Conservation (phyloP, 1,140 invertebrate genomes). For the Dendrolimus punctatus region DNA sequence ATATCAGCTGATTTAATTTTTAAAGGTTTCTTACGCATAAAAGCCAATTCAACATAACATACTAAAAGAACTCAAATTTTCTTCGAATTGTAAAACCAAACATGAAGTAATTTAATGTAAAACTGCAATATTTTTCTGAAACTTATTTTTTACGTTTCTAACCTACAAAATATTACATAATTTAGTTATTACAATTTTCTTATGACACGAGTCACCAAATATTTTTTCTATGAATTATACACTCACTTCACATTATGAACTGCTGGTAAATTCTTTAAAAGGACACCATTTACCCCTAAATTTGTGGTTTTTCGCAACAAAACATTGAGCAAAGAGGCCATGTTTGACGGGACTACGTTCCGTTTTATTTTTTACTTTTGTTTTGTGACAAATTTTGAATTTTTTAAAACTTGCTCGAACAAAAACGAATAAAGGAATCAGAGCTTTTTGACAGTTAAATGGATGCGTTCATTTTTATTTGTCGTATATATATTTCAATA, state of each 20-base stretch:
- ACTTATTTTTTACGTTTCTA: conserved; percentile 12
- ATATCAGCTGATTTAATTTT: no score
- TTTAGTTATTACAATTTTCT: conserved; percentile 20
- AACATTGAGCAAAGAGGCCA: conserved; percentile 66
- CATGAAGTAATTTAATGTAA: no score
- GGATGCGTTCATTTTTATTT: no score
- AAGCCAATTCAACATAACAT: no score
- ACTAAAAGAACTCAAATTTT: no score
- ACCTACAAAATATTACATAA: conserved; percentile 56
- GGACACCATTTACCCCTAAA: conserved; percentile 36
- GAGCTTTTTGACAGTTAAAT: no score
- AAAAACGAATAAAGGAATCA: no score
- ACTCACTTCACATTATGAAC: conserved; percentile 66
- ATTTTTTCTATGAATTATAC: conserved; percentile 8
- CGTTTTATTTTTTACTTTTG: conserved; percentile 3
- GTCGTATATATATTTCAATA: no score
- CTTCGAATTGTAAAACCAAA: no score
- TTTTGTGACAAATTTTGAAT: not conserved
- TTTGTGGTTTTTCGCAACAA: conserved; percentile 62
- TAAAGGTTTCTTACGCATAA: no score
- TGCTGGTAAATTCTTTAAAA: conserved; percentile 55
- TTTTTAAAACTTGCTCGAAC: not conserved
- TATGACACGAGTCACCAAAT: not conserved
- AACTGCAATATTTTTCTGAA: no score
- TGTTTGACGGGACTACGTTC: conserved; percentile 35